Base-by-base conservation (phyloP, 35 echinoderm and acorn worm genomes). In the Hemicentrotus pulcherrimus region DNA sequence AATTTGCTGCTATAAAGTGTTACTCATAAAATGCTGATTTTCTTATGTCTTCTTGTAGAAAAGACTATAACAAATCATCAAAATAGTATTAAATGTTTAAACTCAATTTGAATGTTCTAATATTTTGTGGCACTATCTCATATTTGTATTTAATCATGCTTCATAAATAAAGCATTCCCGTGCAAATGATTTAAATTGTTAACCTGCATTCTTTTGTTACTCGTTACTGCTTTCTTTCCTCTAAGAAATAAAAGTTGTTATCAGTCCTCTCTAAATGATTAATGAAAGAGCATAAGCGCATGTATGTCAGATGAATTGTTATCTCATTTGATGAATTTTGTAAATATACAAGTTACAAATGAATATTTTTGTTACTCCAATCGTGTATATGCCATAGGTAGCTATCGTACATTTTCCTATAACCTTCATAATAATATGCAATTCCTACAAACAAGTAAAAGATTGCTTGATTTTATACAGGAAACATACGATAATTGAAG, bases 71-170 rank as follows among this genome's bases (percentile, higher is more conserved):
- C 11, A 59, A 14, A 13, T 59, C 52, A 59, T 59, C 52, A 59
- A 59, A 59, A 3, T 11, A 2, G 52, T 59, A 59, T 59, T 13
- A 28, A 78, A 78, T n/a, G 65, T 78, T 78, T n/a, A 28, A 78
- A 78, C 19, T 59, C 28, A 78, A 78, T 78, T 22, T n/a, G 2
- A n/a, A 78, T 78, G 19, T 78, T 78, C 24, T 78, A n/a, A 78
- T 78, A 78, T 78, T 78, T 4, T n/a, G 9, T n/a, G 65, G 6
- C 24, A 78, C 6, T 78, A 78, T 78, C 22, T 5, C 19, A n/a
- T 78, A 78, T 78, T 78, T 78, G 65, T 78, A 78, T 30, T 78
- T 78, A 18, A 78, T 78, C 65, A 78, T 78, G 65, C 65, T 78
- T 78, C 65, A 22, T 78, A 78, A 78, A 78, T 78, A 78, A 78